A percentile compares a stretch with the other conserved stretches of the same genome.
Evolutionary conservation across 2,797 vertebrate species (phyloP).

Genomic region (Propithecus deckenii): DNA sequence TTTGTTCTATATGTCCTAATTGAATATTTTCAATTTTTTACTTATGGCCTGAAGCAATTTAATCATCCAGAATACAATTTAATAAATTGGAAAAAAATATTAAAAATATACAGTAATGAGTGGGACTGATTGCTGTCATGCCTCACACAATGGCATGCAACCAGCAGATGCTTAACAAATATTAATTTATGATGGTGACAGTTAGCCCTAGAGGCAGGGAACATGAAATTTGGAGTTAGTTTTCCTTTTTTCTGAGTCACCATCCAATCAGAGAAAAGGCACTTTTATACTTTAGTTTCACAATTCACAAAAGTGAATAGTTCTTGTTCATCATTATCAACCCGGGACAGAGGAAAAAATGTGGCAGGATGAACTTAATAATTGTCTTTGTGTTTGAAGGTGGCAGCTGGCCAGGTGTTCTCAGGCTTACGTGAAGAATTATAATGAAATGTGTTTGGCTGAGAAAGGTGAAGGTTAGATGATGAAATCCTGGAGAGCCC

Average conservation of each 20-base stretch:
- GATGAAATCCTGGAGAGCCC: not conserved
- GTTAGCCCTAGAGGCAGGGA: conserved; percentile 41
- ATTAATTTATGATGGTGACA: conserved; percentile 19
- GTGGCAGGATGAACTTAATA: conserved; percentile 37
- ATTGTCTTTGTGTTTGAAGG: conserved; percentile 50
- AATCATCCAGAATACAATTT: conserved; percentile 54
- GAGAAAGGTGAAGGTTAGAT: not conserved
- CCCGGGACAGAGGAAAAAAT: not conserved
- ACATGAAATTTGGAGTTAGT: not conserved
- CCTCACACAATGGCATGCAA: not conserved
- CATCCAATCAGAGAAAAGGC: conserved; percentile 22
- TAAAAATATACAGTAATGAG: not conserved
- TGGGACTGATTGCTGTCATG: conserved; percentile 4
- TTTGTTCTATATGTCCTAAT: not conserved
- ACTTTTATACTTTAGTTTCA: conserved; percentile 35
- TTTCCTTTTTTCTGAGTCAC: conserved; percentile 56
- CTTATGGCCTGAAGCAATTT: conserved; percentile 46
- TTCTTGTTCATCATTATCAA: conserved; percentile 31
- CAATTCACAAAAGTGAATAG: conserved; percentile 52
- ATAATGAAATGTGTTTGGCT: conserved; percentile 28
- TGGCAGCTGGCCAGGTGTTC: conserved; percentile 50
- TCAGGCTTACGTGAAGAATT: conserved; percentile 2
- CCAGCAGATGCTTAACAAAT: conserved; percentile 31
- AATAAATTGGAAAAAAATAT: conserved; percentile 41
- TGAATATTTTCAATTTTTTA: conserved; percentile 49